Evolutionary conservation across 2,797 vertebrate genomes (phyloP).

Genomic region (Leptoclinus maculatus): DNA sequence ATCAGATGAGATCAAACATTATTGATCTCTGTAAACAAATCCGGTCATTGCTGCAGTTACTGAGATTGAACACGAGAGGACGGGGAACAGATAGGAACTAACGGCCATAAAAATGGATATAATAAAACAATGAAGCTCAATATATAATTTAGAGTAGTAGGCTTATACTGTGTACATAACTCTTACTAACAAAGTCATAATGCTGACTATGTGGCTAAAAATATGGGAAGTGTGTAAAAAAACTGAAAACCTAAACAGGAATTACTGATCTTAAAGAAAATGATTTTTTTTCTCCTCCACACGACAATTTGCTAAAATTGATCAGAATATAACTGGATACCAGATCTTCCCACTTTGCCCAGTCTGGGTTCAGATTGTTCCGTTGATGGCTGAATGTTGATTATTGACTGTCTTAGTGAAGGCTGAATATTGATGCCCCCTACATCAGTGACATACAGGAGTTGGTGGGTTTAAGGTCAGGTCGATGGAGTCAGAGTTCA

Average conservation of each 20-base stretch:
- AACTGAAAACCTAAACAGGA: neutral
- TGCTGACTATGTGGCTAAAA: neutral
- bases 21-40: constrained; percentile 23
- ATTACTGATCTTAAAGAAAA: neutral
- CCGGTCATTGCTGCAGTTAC: constrained; percentile 3
- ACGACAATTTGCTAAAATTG: neutral
- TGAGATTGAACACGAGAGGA: neutral
- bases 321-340: neutral
- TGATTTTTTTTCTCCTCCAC: neutral
- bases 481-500: constrained; percentile 65
- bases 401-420: constrained; percentile 45
- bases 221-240: neutral
- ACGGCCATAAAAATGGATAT: neutral
- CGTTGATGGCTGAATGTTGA: constrained; percentile 30
- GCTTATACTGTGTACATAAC: neutral
- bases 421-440: constrained; percentile 36
- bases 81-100: neutral
- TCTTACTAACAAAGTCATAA: neutral
- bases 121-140: neutral
- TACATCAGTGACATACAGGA: constrained; percentile 25
- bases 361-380: constrained; percentile 24
- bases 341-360: neutral
- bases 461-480: constrained; percentile 61
- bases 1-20: constrained; percentile 28
- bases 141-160: neutral